Evolutionary conservation across 92 coral and sea anemone species (phyloP), one percentile per base, ranked within the genome.

Genomic region (Zoanthus sansibaricus): DNA sequence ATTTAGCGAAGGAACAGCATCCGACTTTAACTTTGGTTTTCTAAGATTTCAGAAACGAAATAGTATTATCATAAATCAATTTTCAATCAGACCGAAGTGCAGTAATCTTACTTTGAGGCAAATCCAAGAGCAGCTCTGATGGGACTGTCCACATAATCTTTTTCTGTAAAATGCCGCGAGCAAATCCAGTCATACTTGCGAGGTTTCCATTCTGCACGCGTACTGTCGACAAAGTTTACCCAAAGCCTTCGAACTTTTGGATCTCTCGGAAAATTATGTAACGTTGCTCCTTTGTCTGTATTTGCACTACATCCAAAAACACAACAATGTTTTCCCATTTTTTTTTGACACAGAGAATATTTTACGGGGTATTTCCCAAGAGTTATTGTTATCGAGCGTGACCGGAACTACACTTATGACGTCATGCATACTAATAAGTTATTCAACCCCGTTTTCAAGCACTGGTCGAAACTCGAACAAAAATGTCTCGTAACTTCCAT

Each of bases 221-320:
- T 64, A 64, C 25, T 25, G 25, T 25, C 25, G 0, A 25, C 25
- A 25, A 25, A 25, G 25, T 25, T 25, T 25, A 25, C 71, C 71
- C 69, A 61, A 6, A 61, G 69, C 20, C 18, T 61, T 61, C 17
- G 21, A 64, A 17, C 20, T 0, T 64, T 64, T 17, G 70, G 30
- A 8, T 62, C 70, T 62, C 70, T 16, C 18, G 30, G 70, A 62
- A 62, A 62, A 3, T 16, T 62, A 62, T 62, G 21, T 61, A 61
- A 7, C 30, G 7, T 64, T 64, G 71, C 71, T 64, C 71, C 71
- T 64, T 64, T 64, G 32, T 64, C 31, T 64, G 71, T 17, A 64
- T 64, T 64, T 17, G 71, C 71, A 64, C 71, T 64, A 64, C 71
- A 64, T 64, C 71, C 71, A 64, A 64, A 64, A 64, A 25, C 25